Conservation (phyloP, 2,797 vertebrate species). For the Pseudocheirus occidentalis region DNA sequence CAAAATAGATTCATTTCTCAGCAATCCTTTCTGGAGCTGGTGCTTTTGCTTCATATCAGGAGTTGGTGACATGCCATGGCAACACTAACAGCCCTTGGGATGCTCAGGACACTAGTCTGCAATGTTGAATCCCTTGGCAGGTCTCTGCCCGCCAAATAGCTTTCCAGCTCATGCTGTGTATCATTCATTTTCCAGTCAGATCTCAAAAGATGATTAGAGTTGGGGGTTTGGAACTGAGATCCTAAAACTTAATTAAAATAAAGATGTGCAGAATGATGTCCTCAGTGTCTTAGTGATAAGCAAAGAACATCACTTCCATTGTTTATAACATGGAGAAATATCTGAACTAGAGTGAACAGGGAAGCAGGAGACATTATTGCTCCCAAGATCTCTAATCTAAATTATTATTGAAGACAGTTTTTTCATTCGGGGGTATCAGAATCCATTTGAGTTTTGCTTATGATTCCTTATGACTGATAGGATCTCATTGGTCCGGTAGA, state of each 20-base stretch:
- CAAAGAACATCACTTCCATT: background rate
- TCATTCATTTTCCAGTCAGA: background rate
- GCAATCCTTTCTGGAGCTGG: background rate
- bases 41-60: background rate
- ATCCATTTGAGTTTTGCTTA: background rate
- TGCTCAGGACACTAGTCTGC: background rate
- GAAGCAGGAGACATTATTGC: background rate
- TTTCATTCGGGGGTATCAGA: background rate
- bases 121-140: background rate
- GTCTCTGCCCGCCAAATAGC: background rate
- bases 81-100: background rate
- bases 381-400: background rate
- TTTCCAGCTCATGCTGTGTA: background rate
- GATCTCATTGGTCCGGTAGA: background rate
- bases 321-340: background rate
- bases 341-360: background rate
- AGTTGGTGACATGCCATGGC: background rate
- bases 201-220: background rate
- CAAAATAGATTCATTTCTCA: background rate
- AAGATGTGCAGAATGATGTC: background rate
- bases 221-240: background rate
- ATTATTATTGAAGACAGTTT: background rate
- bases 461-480: background rate
- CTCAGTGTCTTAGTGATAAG: background rate
- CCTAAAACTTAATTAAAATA: background rate